Evolutionary conservation across 2,797 vertebrate genomes (phyloP), one percentile per base, ranked within the genome.

Genomic region (Enteromius unitaeniatus): DNA sequence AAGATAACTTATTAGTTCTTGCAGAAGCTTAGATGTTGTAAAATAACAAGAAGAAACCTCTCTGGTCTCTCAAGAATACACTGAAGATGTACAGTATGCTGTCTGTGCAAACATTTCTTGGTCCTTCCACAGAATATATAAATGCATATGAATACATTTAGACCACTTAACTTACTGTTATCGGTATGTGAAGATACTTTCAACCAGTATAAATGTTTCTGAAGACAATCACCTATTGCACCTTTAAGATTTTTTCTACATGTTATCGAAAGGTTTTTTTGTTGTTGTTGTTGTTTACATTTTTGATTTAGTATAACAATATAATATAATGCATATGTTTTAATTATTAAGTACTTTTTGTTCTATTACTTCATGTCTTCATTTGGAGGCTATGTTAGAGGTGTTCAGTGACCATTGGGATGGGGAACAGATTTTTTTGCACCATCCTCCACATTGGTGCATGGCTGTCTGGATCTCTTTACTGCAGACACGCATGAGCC

Each of bases 401-500:
- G 0, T 75, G 47, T 74, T 74, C 47, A 74, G 4, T n/a, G 19
- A 74, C 4, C 49, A 75, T 2, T 55, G 72, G 11, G 31, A n/a
- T 75, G 6, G 34, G 21, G 1, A 75, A 77, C n/a, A 51, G 6
- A 15, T 37, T 3, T 42, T 40, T 75, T 23, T 60, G 2, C 37
- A 3, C 14, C 8, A 42, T 60, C 34, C 11, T 42, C 7, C 37
- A 45, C 23, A 45, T 60, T 42, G 47, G n/a, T 23, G 19, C 49
- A 45, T 1, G 26, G 37, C 42, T 77, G 40, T 28, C 19, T 62
- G 73, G 37, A 67, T 85, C 26, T 49, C 40, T 68, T 83, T 65
- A 68, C 34, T 73, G 42, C 21, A 58, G 34, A 76, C n/a, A 76
- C 13, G 34, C 51, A 15, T 42, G 53, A 60, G 34, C 74, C 7